phyloP scores from a whole-genome alignment of 1,140 invertebrate genomes.

The Episyrphus balteatus region DNA sequence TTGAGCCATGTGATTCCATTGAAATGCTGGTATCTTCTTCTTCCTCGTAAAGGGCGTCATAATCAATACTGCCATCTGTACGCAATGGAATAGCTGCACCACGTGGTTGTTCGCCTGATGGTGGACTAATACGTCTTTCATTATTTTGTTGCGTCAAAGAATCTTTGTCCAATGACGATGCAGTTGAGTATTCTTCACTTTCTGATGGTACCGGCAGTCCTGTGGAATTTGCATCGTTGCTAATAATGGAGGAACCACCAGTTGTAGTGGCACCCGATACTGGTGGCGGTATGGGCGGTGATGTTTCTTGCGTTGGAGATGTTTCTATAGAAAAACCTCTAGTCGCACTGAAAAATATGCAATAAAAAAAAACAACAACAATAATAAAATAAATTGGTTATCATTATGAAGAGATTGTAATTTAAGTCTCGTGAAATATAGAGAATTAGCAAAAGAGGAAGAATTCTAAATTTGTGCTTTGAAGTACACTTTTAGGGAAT shows the following conservation, averaged over 20 bases:
- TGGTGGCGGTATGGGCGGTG: constrained; percentile 7
- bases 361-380: not conserved
- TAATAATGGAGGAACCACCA: not conserved
- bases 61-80: constrained; percentile 49
- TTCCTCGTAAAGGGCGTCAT: constrained; percentile 77
- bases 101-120: constrained; percentile 12
- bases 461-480: too few relatives aligned
- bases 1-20: constrained; percentile 88
- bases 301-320: constrained; percentile 24
- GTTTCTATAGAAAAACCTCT: constrained; percentile 27
- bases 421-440: too few relatives aligned
- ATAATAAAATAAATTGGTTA: not conserved
- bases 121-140: not conserved
- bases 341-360: constrained; percentile 18
- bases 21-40: constrained; percentile 75
- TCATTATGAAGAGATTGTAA: not conserved
- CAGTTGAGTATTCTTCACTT: constrained; percentile 21
- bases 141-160: too few relatives aligned
- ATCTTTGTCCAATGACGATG: not conserved
- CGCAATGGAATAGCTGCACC: constrained; percentile 19
- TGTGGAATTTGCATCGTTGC: not conserved
- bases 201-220: constrained; percentile 11
- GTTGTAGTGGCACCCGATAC: constrained; percentile 4
- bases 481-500: too few relatives aligned
- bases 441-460: too few relatives aligned